phyloP scores from a whole-genome alignment of 2,113 vertebrate genomes.

The Archocentrus centrarchus region DNA sequence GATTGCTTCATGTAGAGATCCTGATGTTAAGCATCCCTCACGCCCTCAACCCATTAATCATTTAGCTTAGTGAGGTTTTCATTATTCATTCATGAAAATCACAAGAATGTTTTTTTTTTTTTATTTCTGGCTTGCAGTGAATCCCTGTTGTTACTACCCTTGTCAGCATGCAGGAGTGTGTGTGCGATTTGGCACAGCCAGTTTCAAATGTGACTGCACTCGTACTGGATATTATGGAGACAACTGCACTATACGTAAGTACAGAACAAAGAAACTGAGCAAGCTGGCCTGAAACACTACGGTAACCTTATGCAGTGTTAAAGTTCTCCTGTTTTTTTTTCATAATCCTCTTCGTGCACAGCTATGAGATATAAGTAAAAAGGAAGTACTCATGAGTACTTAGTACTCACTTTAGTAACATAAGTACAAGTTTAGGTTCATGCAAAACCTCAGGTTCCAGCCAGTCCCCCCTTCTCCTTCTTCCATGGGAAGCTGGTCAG shows the following conservation, averaged over 20 bases:
- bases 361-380: background rate
- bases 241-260: constrained; percentile 92
- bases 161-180: constrained; percentile 92
- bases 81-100: background rate
- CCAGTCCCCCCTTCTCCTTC: no score
- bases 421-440: background rate
- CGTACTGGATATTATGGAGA: constrained; percentile 88
- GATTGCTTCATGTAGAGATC: background rate
- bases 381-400: background rate
- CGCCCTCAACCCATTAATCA: rapidly evolving
- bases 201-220: constrained; percentile 93
- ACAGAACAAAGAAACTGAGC: background rate
- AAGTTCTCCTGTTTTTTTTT: background rate
- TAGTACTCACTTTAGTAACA: background rate
- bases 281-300: background rate
- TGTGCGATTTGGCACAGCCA: constrained; percentile 79
- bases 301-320: background rate
- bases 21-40: background rate
- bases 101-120: no score
- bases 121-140: constrained; percentile 80
- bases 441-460: no score
- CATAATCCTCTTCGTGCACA: background rate
- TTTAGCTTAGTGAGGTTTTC: background rate
- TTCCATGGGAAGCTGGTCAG: background rate
- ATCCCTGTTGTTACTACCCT: constrained; percentile 94